Evolutionary conservation across 2,113 vertebrate species (phyloP).

Genomic region (Cinclus cinclus): DNA sequence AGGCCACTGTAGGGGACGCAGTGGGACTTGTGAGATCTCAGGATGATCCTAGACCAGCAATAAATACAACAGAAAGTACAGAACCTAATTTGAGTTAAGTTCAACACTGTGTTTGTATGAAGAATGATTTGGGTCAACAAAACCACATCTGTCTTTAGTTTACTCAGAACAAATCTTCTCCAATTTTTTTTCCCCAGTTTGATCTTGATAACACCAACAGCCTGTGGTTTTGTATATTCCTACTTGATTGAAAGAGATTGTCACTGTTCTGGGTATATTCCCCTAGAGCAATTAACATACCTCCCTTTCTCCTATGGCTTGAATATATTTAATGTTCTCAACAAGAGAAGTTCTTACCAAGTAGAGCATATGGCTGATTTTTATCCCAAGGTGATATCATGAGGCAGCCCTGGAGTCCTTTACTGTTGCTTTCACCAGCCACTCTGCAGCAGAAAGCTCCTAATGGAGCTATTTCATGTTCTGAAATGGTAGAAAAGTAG

Average conservation of each 20-base stretch:
- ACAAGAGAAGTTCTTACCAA: neutral
- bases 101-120: neutral
- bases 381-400: neutral
- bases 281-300: neutral
- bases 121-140: neutral
- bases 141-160: constrained; percentile 10
- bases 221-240: neutral
- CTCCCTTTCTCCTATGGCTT: neutral
- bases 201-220: neutral
- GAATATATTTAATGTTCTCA: neutral
- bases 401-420: neutral
- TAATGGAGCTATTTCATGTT: neutral
- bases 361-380: neutral
- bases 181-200: neutral
- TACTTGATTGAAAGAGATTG: neutral
- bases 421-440: neutral
- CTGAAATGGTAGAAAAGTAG: neutral
- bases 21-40: neutral
- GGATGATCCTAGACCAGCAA: neutral
- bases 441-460: neutral
- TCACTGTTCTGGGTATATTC: neutral
- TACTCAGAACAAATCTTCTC: neutral
- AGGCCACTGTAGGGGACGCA: neutral
- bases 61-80: neutral
- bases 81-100: neutral